Conservation (phyloP, 2,797 vertebrate species). For the Ambastaia sidthimunki region DNA sequence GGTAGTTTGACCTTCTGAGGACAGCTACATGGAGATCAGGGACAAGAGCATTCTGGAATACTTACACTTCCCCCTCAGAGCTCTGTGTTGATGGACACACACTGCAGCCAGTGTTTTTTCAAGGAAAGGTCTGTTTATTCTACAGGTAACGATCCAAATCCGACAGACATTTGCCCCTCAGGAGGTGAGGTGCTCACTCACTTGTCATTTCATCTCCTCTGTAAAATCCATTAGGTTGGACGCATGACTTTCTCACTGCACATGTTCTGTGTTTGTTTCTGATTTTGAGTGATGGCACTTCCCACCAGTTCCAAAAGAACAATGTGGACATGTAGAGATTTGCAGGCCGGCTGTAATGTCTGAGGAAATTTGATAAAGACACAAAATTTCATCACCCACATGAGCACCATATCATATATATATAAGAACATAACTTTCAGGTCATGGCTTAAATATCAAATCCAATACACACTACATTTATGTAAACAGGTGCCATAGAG, state of each 20-base stretch:
- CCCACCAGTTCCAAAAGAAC: slow-evolving; percentile 44
- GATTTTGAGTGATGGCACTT: slow-evolving; percentile 42
- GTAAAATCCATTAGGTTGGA: slow-evolving; percentile 81
- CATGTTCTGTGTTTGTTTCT: slow-evolving; percentile 23
- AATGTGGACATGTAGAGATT: background rate
- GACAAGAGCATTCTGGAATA: slow-evolving; percentile 64
- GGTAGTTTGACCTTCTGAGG: slow-evolving; percentile 70
- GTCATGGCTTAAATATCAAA: background rate
- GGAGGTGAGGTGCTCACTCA: slow-evolving; percentile 79
- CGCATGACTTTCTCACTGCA: slow-evolving; percentile 22
- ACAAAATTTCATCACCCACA: background rate
- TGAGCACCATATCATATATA: background rate
- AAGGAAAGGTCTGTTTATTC: slow-evolving; percentile 79
- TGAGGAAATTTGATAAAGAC: slow-evolving; percentile 53
- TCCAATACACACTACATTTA: background rate
- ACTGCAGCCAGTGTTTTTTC: slow-evolving; percentile 74
- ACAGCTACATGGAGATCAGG: slow-evolving; percentile 72
- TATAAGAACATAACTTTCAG: background rate
- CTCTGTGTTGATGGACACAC: slow-evolving; percentile 74
- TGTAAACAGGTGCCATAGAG: background rate
- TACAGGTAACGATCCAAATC: slow-evolving; percentile 82
- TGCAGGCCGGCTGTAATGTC: slow-evolving; percentile 19
- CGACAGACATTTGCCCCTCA: slow-evolving; percentile 78
- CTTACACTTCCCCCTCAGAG: slow-evolving; percentile 65
- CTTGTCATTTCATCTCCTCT: slow-evolving; percentile 81